Base-by-base conservation (phyloP, 2,888 invertebrate species). In the Lasioglossum lativentre region DNA sequence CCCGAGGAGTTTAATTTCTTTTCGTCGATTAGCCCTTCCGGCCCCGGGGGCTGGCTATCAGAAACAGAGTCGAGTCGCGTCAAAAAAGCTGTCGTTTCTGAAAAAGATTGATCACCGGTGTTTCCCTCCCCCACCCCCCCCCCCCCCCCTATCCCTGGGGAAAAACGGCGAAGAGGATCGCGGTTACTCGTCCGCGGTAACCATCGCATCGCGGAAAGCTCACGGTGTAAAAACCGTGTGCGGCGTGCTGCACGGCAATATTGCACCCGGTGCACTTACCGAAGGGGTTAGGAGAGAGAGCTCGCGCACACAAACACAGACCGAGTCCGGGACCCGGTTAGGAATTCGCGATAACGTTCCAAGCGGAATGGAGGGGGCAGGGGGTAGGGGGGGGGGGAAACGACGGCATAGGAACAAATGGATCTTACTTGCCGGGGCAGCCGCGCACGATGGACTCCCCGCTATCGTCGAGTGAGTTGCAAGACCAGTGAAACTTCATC, bases 391-490 rank as follows among this genome's bases (percentile, higher is more conserved):
- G 79, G 83, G 77, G 79, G 81, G 23, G 72, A 74, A 87, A 87
- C 87, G 87, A 86, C 71, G 84, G 82, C 78, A 42, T 42, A 80
- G 81, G 83, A 86, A 87, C 83, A 86, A 86, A 87, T 87, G 87
- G 87, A 83, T 87, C 82, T 79, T 80, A 81, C 86, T 80, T 74
- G 86, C 78, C 66, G 23, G 78, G 23, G 66, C 23, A 68, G 79
- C 86, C 42, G 75, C 66, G 5, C 71, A 12, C 56, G 80, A 82
- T 80, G 80, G 83, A 87, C 75, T 83, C 73, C 8, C 42, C 30
- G 85, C 81, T 82, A 88, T 88, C 88, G 83, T 34, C 56, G 86
- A 82, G 88, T 88, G 74, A 86, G 83, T 86, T 83, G 86, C 88
- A 80, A 80, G 76, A 75, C 83, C 75, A 70, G 75, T 66, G 83